Evolutionary conservation across 2,797 vertebrate species (phyloP).

Genomic region (Clamator glandarius): DNA sequence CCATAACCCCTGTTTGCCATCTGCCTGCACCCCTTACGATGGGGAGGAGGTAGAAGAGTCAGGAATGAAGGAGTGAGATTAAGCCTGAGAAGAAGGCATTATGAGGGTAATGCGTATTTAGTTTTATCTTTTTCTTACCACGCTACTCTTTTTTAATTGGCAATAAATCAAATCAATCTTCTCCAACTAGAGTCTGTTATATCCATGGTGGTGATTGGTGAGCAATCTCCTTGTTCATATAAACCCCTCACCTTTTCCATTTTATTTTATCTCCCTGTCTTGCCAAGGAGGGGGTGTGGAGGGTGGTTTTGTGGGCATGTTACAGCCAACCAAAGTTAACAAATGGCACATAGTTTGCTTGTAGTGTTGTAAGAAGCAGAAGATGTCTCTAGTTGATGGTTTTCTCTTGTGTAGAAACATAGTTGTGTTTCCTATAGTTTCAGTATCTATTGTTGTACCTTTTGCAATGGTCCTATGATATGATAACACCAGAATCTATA

Average conservation of each 20-base stretch:
- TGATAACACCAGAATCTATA: background rate
- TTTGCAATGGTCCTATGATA: background rate
- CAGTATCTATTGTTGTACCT: background rate
- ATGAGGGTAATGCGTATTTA: background rate
- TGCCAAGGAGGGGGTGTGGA: background rate
- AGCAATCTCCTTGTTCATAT: background rate
- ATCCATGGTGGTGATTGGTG: fast-evolving
- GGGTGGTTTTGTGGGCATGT: background rate
- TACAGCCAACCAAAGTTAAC: background rate
- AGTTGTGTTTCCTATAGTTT: background rate
- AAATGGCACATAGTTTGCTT: background rate
- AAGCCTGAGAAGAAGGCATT: background rate
- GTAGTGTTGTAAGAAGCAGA: background rate
- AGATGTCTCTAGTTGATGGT: background rate
- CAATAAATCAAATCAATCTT: background rate
- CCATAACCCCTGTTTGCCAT: background rate
- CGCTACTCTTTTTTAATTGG: background rate
- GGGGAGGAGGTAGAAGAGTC: background rate
- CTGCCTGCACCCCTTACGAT: background rate
- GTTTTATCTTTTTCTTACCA: background rate
- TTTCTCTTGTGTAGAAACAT: background rate
- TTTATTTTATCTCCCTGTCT: background rate
- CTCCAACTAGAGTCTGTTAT: background rate
- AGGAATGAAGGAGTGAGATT: background rate
- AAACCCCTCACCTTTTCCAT: background rate